Conservation (phyloP, 2,113 vertebrate genomes). For the Silurus asotus region DNA sequence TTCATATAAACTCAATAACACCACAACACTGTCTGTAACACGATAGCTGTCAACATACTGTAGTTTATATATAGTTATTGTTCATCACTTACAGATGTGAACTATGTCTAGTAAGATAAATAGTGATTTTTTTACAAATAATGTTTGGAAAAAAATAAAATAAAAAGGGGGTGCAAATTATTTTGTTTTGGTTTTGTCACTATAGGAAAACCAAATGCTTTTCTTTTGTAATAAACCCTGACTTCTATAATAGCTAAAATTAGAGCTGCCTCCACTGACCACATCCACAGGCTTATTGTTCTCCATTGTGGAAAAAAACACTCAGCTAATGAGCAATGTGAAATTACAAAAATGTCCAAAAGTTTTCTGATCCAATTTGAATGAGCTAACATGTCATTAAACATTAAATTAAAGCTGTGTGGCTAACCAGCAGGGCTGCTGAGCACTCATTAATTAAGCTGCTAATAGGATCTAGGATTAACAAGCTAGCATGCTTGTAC, state of each 20-base stretch:
- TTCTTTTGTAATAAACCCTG: neutral
- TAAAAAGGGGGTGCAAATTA: constrained; percentile 26
- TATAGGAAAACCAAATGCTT: constrained; percentile 17
- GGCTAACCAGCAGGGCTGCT: constrained; percentile 38
- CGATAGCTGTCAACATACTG: neutral
- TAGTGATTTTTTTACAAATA: neutral
- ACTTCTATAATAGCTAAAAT: constrained; percentile 15
- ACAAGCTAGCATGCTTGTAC: constrained; percentile 15
- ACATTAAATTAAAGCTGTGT: constrained; percentile 42
- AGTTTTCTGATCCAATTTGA: constrained; percentile 45
- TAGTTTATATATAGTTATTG: neutral
- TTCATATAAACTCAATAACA: neutral
- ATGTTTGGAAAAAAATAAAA: neutral
- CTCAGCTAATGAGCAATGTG: constrained; percentile 40
- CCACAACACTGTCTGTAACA: neutral
- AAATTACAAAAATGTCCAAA: constrained; percentile 46
- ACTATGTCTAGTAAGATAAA: neutral
- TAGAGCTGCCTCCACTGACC: constrained; percentile 6
- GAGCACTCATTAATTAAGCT: constrained; percentile 39
- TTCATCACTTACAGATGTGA: neutral
- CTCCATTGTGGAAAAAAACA: constrained; percentile 17
- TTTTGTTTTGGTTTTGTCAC: constrained; percentile 11
- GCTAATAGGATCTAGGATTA: constrained; percentile 35
- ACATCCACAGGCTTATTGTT: neutral
- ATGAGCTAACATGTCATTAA: constrained; percentile 44